A percentile compares a stretch with the other conserved stretches of the same genome.
Conservation (phyloP, 2,797 vertebrate species). For the Microctenopoma steveboyesi region DNA sequence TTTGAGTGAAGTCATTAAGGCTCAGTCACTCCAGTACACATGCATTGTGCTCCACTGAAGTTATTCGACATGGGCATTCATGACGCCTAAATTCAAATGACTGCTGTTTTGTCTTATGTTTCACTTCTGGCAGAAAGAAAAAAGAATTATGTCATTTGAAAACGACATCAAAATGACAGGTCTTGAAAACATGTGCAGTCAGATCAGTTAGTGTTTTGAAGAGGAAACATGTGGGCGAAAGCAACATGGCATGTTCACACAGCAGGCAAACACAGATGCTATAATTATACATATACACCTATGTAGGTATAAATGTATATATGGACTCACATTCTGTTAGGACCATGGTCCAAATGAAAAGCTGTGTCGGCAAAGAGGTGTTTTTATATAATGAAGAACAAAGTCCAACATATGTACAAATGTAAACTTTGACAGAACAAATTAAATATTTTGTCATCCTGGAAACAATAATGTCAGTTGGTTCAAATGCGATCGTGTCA, state of each 20-base stretch:
- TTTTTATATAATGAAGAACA: slow-evolving; percentile 16
- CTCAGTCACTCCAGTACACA: slow-evolving; percentile 12
- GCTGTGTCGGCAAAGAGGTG: neutral
- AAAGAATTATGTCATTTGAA: slow-evolving; percentile 47
- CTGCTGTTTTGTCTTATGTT: slow-evolving; percentile 21
- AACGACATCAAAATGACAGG: slow-evolving; percentile 62
- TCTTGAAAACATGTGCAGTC: slow-evolving; percentile 37
- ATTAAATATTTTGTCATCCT: slow-evolving; percentile 25
- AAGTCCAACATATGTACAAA: slow-evolving; percentile 25
- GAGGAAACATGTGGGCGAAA: slow-evolving; percentile 37
- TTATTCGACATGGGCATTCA: slow-evolving; percentile 9
- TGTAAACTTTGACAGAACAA: slow-evolving; percentile 49
- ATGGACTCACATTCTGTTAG: slow-evolving; percentile 19
- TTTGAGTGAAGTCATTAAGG: slow-evolving; percentile 25
- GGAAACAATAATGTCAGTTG: slow-evolving; percentile 32
- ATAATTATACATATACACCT: neutral
- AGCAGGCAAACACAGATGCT: slow-evolving; percentile 41
- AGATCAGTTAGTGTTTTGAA: slow-evolving; percentile 51
- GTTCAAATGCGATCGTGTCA: slow-evolving; percentile 22
- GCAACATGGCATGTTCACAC: slow-evolving; percentile 47
- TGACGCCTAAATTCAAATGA: slow-evolving; percentile 25
- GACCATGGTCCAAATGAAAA: slow-evolving; percentile 15
- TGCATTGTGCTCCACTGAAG: slow-evolving; percentile 11
- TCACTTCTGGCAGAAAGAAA: slow-evolving; percentile 4
- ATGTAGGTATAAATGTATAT: neutral